Percentiles rank a stretch among this genome's conserved stretches.
phyloP scores from a whole-genome alignment of 2,888 invertebrate species.

The Cerastoderma edule region DNA sequence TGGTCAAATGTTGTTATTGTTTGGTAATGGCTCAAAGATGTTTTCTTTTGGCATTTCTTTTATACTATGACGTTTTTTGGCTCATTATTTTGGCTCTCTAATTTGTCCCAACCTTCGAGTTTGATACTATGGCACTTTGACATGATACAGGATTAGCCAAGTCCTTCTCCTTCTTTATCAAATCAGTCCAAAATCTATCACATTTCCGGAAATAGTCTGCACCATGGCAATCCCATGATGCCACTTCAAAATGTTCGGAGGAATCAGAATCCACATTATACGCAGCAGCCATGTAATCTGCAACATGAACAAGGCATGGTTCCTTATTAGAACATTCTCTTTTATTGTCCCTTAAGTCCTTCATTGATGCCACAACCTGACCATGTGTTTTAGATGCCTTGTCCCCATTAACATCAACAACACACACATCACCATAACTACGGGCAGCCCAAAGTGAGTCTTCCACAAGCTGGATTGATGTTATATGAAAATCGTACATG shows the following conservation, averaged over 20 bases:
- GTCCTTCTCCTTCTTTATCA: slow-evolving; percentile 6
- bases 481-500: slow-evolving; percentile 33
- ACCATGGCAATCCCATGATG: slow-evolving; percentile 50
- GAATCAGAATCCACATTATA: slow-evolving; percentile 15
- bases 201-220: slow-evolving; percentile 23
- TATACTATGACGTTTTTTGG: too few relatives aligned
- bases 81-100: too few relatives aligned
- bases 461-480: slow-evolving; percentile 59
- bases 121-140: too few relatives aligned
- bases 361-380: slow-evolving; percentile 41
- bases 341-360: slow-evolving; percentile 24
- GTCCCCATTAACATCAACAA: slow-evolving; percentile 35
- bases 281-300: slow-evolving; percentile 43
- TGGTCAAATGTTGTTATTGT: not conserved
- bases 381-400: slow-evolving; percentile 15
- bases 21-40: too few relatives aligned
- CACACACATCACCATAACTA: slow-evolving; percentile 68
- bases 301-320: slow-evolving; percentile 31
- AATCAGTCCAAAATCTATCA: slow-evolving; percentile 14
- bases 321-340: not conserved
- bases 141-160: too few relatives aligned
- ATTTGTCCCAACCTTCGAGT: too few relatives aligned
- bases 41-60: too few relatives aligned
- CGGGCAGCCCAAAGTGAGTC: slow-evolving; percentile 75
- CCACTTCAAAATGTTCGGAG: slow-evolving; percentile 29